Evolutionary conservation across 2,797 vertebrate species (phyloP), one percentile per base, ranked within the genome.

Genomic region (Philypnodon macrostomus): DNA sequence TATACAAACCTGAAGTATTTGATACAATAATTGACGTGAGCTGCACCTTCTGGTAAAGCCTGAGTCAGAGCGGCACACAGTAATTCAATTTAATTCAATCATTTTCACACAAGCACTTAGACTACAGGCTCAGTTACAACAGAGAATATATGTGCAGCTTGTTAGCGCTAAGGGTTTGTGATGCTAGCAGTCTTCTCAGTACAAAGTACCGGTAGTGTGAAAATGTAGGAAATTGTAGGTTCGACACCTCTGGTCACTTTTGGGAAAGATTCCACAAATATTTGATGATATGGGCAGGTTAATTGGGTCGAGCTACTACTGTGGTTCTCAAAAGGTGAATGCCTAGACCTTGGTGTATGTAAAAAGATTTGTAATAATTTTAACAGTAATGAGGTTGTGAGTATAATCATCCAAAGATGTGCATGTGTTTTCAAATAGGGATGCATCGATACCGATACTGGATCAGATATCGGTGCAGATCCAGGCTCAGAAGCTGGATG

Each of bases 1-100:
- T 36, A 46, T 47, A 33, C 7, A 44, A 51, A 16, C 10, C 17
- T 32, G 17, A 55, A 39, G 37, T 29, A 6, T 63, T 48, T 32
- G 19, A 46, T 42, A 23, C 26, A 46, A 49, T 54, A 41, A 40
- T 31, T 62, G 47, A 56, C 46, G 30, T 53, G 38, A 42, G 56
- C 26, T 52, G 29, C 14, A 69, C 38, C 47, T 64, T 74, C 67
- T 59, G 33, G 64, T 60, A 60, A 71, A 50, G 18, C 9, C 54
- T 63, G 54, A 66, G 45, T 67, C 48, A 72, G 29, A 61, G 35
- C 39, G 58, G 32, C 38, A n/a, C 14, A 7, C 32, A 38, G 15
- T 44, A 44, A 44, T 44, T 44, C 26, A 36, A 23, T 26, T 8
- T 44, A 44, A 44, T 44, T 44, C 26, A 36, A 23, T 26, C 10